Conservation (phyloP, 2,888 invertebrate genomes). For the Tinea trinotella region DNA sequence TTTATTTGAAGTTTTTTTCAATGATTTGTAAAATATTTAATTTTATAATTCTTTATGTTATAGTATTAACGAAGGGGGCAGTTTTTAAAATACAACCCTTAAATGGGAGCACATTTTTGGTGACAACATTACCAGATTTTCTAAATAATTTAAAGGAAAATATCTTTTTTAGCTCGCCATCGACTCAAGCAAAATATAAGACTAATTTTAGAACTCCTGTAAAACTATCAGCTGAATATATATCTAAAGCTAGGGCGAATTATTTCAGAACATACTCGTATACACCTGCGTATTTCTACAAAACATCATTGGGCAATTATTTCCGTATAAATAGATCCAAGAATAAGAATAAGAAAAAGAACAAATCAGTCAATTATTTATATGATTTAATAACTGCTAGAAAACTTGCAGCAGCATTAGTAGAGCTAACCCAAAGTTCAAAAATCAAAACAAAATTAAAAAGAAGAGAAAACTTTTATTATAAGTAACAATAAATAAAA, state of each 20-base stretch:
- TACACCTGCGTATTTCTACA: not conserved
- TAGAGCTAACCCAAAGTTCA: slow-evolving; percentile 22
- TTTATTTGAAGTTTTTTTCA: not conserved
- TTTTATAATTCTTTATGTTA: slow-evolving; percentile 2
- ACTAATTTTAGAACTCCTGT: slow-evolving; percentile 25
- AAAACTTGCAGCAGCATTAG: slow-evolving; percentile 37
- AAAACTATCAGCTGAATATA: slow-evolving; percentile 33
- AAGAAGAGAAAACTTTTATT: not conserved
- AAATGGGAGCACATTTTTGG: slow-evolving; percentile 47
- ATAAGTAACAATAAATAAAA: not conserved
- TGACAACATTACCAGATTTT: slow-evolving; percentile 41
- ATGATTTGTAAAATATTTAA: not conserved
- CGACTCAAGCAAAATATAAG: slow-evolving; percentile 29
- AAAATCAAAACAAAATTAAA: not conserved
- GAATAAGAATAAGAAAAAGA: not conserved
- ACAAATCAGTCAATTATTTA: too few species aligned
- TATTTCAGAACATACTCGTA: slow-evolving; percentile 43
- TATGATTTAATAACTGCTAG: slow-evolving; percentile 30
- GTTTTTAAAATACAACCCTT: slow-evolving; percentile 51
- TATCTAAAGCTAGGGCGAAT: slow-evolving; percentile 44
- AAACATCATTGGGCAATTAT: not conserved
- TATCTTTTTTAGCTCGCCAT: slow-evolving; percentile 21
- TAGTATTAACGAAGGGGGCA: slow-evolving; percentile 29
- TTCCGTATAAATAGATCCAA: not conserved
- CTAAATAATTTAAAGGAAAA: slow-evolving; percentile 23